These are phyloP conservation scores for Drosophila tani DNA, from an alignment of 1,140 invertebrate species.

Conservation along the genomic window DNA sequence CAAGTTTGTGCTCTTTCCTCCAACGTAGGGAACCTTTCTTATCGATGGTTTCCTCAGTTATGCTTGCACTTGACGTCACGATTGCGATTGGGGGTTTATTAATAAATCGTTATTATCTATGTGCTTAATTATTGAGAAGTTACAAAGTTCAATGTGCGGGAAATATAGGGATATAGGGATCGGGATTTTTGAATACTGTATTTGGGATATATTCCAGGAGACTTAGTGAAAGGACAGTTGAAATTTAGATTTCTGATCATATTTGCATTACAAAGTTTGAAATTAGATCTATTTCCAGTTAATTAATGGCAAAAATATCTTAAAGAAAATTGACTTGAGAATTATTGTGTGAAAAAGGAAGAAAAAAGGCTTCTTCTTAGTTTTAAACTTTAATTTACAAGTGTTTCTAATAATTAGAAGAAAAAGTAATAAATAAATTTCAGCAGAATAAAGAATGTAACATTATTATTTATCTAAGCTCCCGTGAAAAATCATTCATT, in stretches of 20 bases:
- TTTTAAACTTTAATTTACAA: too few relatives aligned
- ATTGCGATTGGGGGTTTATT: slow-evolving; percentile 1
- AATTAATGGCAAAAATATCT: too few relatives aligned
- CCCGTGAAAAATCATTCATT: background rate
- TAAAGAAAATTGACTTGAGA: too few relatives aligned
- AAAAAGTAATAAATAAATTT: background rate
- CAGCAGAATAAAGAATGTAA: background rate
- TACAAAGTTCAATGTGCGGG: background rate
- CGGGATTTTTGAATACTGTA: background rate
- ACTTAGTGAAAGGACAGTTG: background rate
- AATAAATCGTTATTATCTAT: slow-evolving; percentile 11
- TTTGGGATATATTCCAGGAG: background rate
- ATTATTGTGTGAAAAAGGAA: too few relatives aligned
- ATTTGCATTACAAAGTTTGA: too few relatives aligned
- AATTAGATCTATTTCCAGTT: too few relatives aligned
- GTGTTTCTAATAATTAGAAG: background rate
- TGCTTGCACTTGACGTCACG: slow-evolving; percentile 12
- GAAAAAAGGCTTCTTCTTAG: too few relatives aligned
- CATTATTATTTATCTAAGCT: background rate
- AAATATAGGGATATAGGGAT: background rate
- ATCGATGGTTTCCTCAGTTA: slow-evolving; percentile 11
- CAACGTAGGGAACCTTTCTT: background rate
- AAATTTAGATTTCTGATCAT: too few relatives aligned
- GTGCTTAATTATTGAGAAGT: background rate
- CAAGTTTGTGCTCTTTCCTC: background rate